Evolutionary conservation across 2,113 vertebrate genomes (phyloP).

Genomic region (Silurus glanis): DNA sequence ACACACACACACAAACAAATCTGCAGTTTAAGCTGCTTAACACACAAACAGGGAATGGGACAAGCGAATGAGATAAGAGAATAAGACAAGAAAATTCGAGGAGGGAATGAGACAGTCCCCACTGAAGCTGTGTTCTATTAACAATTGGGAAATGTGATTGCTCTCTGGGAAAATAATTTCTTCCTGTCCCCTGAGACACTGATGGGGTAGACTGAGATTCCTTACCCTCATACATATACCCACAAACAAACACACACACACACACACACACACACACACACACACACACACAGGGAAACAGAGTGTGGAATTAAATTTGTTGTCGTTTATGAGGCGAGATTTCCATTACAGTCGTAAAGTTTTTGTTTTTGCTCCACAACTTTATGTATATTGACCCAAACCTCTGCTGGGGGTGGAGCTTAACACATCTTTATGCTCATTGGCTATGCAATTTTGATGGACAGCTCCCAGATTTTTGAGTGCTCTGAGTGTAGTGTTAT

Average conservation of each 20-base stretch:
- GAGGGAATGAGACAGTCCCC: neutral
- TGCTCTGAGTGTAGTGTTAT: too few relatives aligned
- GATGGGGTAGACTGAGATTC: neutral
- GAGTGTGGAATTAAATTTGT: too few relatives aligned
- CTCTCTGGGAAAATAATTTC: neutral
- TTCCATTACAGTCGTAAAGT: too few relatives aligned
- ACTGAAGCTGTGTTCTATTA: neutral
- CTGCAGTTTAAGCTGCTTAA: neutral
- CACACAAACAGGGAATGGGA: neutral
- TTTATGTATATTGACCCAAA: too few relatives aligned
- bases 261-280: too few relatives aligned
- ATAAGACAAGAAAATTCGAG: neutral
- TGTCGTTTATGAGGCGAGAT: too few relatives aligned
- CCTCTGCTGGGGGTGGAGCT: too few relatives aligned
- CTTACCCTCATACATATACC: neutral
- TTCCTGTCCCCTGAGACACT: neutral
- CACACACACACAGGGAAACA: neutral
- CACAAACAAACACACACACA: neutral
- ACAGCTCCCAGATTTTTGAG: too few relatives aligned
- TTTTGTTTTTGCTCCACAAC: too few relatives aligned
- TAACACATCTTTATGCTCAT: too few relatives aligned
- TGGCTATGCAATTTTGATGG: too few relatives aligned
- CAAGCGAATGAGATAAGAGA: too few relatives aligned
- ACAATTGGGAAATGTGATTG: neutral
- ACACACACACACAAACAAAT: neutral